Conservation (phyloP, 2,888 invertebrate species). For the Agrochola lota region DNA sequence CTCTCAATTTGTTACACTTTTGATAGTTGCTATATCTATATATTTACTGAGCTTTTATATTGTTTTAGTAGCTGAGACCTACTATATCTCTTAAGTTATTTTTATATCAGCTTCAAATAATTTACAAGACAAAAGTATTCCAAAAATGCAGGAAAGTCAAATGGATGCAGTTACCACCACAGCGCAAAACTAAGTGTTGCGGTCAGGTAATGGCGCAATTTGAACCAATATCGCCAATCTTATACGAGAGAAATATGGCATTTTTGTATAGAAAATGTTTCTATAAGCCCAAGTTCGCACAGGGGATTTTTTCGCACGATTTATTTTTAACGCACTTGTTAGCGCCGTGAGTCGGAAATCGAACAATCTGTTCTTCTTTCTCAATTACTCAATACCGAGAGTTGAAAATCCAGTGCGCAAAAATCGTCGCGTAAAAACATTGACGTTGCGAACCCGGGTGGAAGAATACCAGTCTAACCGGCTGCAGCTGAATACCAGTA, state of each 20-base stretch:
- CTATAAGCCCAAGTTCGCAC: neutral
- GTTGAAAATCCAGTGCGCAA: no score
- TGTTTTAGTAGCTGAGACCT: neutral
- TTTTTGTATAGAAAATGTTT: conserved; percentile 14
- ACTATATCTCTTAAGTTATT: neutral
- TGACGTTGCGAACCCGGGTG: no score
- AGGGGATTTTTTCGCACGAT: no score
- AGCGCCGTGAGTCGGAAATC: no score
- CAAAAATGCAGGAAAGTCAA: conserved; percentile 51
- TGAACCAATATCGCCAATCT: conserved; percentile 29
- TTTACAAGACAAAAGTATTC: conserved; percentile 39
- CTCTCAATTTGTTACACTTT: no score
- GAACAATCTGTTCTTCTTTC: no score
- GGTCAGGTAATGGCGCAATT: conserved; percentile 66
- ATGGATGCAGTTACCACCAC: conserved; percentile 32
- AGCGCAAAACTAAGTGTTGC: conserved; percentile 43
- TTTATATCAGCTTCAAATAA: conserved; percentile 3
- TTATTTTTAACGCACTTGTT: no score
- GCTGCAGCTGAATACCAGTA: no score
- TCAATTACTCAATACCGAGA: no score
- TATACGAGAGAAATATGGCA: conserved; percentile 27
- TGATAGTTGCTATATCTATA: no score
- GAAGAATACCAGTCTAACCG: no score
- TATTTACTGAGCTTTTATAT: neutral
- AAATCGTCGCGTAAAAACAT: no score